Evolutionary conservation across 2,888 invertebrate genomes (phyloP).

Genomic region (Diarsia dahlii): DNA sequence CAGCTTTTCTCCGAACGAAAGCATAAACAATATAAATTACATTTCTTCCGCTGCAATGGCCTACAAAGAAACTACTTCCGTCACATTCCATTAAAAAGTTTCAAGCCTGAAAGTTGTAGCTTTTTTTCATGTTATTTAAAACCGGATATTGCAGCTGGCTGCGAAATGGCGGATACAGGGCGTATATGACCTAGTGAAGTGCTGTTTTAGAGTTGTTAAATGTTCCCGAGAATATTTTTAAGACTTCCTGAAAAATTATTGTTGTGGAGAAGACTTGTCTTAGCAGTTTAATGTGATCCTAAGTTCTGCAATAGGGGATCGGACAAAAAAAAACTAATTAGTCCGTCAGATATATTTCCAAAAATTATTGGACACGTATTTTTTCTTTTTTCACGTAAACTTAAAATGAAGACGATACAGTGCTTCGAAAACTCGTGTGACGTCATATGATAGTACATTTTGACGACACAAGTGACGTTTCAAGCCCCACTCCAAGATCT

Average conservation of each 20-base stretch:
- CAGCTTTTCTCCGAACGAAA: background rate
- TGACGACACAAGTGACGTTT: too few relatives aligned
- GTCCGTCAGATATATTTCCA: too few relatives aligned
- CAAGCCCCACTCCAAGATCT: too few relatives aligned
- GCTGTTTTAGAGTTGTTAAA: background rate
- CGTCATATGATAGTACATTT: too few relatives aligned
- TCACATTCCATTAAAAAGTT: conserved; percentile 43
- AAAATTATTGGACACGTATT: too few relatives aligned
- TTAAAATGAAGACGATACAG: too few relatives aligned
- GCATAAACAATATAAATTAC: conserved; percentile 1
- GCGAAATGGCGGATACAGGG: conserved; percentile 9
- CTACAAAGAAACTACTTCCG: conserved; percentile 1
- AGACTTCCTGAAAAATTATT: background rate
- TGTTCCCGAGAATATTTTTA: conserved; percentile 1
- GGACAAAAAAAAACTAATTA: too few relatives aligned
- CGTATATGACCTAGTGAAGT: background rate
- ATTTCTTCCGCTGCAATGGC: background rate
- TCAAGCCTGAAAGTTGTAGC: background rate
- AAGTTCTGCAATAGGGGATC: background rate
- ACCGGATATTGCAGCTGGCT: conserved; percentile 18
- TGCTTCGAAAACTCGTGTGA: too few relatives aligned
- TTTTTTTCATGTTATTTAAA: conserved; percentile 29
- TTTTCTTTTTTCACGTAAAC: too few relatives aligned
- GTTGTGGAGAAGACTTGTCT: background rate
- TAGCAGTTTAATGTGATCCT: background rate